Evolutionary conservation across 2,113 vertebrate species (phyloP), one percentile per base, ranked within the genome.

Genomic region (Pithys albifrons): DNA sequence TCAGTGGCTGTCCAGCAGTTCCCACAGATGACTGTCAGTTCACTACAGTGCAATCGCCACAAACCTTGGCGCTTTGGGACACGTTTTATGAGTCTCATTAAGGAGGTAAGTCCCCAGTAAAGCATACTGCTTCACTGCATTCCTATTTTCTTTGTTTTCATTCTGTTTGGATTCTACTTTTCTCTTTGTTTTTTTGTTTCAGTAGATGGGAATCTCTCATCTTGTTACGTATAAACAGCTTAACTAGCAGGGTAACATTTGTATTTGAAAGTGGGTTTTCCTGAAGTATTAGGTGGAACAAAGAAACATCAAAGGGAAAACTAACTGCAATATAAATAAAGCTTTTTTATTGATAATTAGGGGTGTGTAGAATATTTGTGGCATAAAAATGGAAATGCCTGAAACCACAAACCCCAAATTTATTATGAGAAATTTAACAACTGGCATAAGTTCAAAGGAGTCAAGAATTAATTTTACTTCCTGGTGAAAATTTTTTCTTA

Each of bases 1-100:
- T 99, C 99, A 3, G 99, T 99, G 96, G 99, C 99, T 7, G 99
- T 99, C 78, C 99, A 99, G 89, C 99, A 99, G 98, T 99, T 99
- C 95, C 98, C 99, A 31, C 99, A 99, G 98, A 99, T 99, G 98
- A 99, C 99, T 9, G 99, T 99, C 97, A 99, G 99, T 39, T 99
- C 99, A 1, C 98, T 99, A 33, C 99, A 99, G 97, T 99, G 99
- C 97, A 99, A 99, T 97, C 98, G 99, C 27, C 99, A 99, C 98
- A 99, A 99, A 71, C 99, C 99, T 0, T 99, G 99, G 99, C 99
- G 99, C 91, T 99, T 99, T 24, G 99, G 99, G 85, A 99, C 99
- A 66, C 99, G 99, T 74, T 99, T 99, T 93, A 99, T 99, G 98
- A 98, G 98, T 48, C 98, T 99, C 87, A 99, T 99, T 97, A 99